Evolutionary conservation across 2,113 vertebrate genomes (phyloP).

Genomic region (Brachionichthys hirsutus): DNA sequence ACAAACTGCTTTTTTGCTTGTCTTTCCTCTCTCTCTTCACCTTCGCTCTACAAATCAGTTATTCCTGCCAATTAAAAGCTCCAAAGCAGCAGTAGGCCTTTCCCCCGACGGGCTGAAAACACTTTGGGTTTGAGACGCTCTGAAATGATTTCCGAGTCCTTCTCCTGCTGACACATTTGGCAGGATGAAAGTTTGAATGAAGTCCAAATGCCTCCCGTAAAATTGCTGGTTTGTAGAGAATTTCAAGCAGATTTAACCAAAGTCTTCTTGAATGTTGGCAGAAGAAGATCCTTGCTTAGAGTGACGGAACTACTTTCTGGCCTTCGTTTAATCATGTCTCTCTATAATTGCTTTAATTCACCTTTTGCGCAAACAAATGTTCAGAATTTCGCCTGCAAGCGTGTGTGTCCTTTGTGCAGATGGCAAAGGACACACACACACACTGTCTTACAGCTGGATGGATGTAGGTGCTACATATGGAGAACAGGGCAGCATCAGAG

Average conservation of each 20-base stretch:
- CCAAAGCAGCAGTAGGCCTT: too few species aligned
- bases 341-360: too few species aligned
- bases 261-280: too few species aligned
- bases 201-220: neutral
- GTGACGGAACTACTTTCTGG: too few species aligned
- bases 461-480: slow-evolving; percentile 54
- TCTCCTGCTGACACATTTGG: too few species aligned
- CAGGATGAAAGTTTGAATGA: neutral
- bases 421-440: slow-evolving; percentile 31
- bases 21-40: neutral
- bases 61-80: neutral
- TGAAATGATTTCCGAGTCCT: too few species aligned
- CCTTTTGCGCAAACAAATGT: too few species aligned
- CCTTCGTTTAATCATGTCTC: too few species aligned
- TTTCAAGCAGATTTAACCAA: slow-evolving; percentile 11
- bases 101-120: too few species aligned
- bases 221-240: neutral
- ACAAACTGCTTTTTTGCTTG: neutral
- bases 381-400: slow-evolving; percentile 38
- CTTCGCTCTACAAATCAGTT: neutral
- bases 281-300: too few species aligned
- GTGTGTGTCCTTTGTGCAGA: slow-evolving; percentile 49
- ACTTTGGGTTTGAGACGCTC: too few species aligned
- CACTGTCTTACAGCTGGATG: slow-evolving; percentile 39
- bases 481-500: slow-evolving; percentile 41